Percentiles rank a stretch among this genome's conserved stretches.
phyloP scores from a whole-genome alignment of 1,140 invertebrate species.

The Xylocopa sonorina region DNA sequence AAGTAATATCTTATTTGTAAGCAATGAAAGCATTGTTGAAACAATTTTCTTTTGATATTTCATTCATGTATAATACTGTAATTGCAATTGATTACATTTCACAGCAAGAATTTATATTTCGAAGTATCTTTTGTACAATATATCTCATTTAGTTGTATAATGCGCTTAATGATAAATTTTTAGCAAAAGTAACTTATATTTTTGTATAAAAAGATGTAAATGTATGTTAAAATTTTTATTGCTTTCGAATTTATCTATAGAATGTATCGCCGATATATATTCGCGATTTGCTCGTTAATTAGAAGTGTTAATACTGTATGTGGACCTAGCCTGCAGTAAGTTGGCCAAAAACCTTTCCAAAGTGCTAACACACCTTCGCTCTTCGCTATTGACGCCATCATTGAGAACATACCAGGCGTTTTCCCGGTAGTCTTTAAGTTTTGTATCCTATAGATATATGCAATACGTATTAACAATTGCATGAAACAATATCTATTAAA shows the following conservation, averaged over 20 bases:
- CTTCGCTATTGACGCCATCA: slow-evolving; percentile 84
- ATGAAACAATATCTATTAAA: too few species aligned
- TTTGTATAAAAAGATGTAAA: neutral
- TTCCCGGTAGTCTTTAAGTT: slow-evolving; percentile 87
- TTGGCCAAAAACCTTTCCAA: slow-evolving; percentile 92
- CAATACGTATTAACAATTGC: too few species aligned
- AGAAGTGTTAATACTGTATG: slow-evolving; percentile 91
- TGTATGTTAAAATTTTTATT: neutral
- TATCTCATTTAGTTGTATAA: neutral
- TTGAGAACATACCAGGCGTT: slow-evolving; percentile 86
- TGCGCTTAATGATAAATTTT: too few species aligned
- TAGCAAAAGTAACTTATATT: neutral
- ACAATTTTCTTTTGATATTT: neutral
- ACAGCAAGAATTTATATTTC: too few species aligned
- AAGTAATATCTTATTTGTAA: neutral
- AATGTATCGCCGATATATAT: slow-evolving; percentile 57
- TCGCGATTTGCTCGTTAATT: slow-evolving; percentile 89
- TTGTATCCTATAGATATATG: slow-evolving; percentile 84
- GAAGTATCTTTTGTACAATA: too few species aligned
- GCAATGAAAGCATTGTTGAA: neutral
- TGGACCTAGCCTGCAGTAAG: slow-evolving; percentile 87
- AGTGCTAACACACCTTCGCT: slow-evolving; percentile 88
- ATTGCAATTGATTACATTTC: too few species aligned
- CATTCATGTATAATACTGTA: neutral
- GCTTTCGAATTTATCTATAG: neutral